These are phyloP conservation scores for Drymonia ruficornis DNA, from an alignment of 2,888 invertebrate genomes.

Conservation along the genomic window DNA sequence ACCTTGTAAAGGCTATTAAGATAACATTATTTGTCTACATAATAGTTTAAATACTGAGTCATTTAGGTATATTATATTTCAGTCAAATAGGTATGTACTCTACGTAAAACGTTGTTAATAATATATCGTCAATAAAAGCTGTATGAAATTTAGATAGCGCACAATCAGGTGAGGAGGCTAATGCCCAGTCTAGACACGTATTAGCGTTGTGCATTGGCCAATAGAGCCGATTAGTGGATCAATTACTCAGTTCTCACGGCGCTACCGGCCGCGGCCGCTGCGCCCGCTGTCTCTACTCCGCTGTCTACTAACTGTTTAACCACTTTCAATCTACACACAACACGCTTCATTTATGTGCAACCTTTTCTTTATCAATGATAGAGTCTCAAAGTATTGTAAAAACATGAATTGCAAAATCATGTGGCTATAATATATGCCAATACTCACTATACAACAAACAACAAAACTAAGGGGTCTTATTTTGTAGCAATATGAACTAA, in stretches of 20 bases:
- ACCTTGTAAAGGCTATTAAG: neutral
- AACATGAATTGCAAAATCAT: too few relatives aligned
- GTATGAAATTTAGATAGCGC: neutral
- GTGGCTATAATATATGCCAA: too few relatives aligned
- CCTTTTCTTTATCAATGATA: constrained; percentile 10
- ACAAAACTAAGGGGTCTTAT: too few relatives aligned
- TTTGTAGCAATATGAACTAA: neutral
- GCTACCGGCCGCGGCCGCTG: constrained; percentile 39
- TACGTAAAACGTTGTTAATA: too few relatives aligned
- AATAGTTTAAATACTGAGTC: too few relatives aligned
- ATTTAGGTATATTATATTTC: neutral
- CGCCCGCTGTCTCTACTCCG: constrained; percentile 31
- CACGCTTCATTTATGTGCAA: constrained; percentile 20
- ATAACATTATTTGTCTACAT: too few relatives aligned
- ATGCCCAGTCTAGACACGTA: constrained; percentile 59
- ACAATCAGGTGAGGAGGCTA: constrained; percentile 19
- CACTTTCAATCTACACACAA: constrained; percentile 25
- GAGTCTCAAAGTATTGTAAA: too few relatives aligned
- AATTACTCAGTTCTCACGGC: constrained; percentile 78
- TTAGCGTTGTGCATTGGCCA: constrained; percentile 49
- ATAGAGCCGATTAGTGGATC: constrained; percentile 75
- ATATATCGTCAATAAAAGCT: neutral
- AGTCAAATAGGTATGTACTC: neutral
- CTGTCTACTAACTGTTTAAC: constrained; percentile 22
- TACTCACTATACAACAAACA: too few relatives aligned